Percentiles rank a stretch among this genome's conserved stretches.
phyloP scores from a whole-genome alignment of 2,797 vertebrate species.

The Arrhamphus sclerolepis region DNA sequence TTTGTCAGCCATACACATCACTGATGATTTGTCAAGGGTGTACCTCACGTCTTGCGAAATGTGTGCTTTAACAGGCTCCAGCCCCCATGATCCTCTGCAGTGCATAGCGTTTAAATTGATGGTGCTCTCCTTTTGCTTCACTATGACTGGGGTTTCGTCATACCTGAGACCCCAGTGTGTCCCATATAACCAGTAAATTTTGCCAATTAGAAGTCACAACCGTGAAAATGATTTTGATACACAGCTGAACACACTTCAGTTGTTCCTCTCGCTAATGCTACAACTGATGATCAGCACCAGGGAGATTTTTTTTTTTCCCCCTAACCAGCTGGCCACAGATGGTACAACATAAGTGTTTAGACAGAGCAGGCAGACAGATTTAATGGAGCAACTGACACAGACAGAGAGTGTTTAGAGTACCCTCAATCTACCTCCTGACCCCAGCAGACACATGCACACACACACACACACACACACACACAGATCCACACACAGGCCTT shows the following conservation, averaged over 20 bases:
- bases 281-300: slow-evolving; percentile 34
- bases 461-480: slow-evolving; percentile 11
- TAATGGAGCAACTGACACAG: slow-evolving; percentile 45
- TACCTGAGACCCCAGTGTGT: too few species aligned
- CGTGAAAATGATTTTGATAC: slow-evolving; percentile 17
- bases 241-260: slow-evolving; percentile 28
- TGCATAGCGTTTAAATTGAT: too few species aligned
- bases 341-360: slow-evolving; percentile 51
- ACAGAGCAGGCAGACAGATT: slow-evolving; percentile 37
- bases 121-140: not conserved
- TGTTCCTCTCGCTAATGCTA: slow-evolving; percentile 57
- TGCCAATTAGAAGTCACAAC: not conserved
- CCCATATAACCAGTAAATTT: not conserved
- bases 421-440: slow-evolving; percentile 44
- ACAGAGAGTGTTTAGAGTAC: slow-evolving; percentile 56
- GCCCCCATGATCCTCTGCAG: not conserved
- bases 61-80: too few species aligned
- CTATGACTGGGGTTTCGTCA: not conserved
- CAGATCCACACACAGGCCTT: not conserved
- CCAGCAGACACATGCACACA: not conserved
- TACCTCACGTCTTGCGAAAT: not conserved
- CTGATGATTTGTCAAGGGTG: too few species aligned
- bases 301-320: slow-evolving; percentile 32
- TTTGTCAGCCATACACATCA: not conserved
- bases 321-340: slow-evolving; percentile 61